Evolutionary conservation across 2,113 vertebrate genomes (phyloP).

Genomic region (Lophotis ruficrista): DNA sequence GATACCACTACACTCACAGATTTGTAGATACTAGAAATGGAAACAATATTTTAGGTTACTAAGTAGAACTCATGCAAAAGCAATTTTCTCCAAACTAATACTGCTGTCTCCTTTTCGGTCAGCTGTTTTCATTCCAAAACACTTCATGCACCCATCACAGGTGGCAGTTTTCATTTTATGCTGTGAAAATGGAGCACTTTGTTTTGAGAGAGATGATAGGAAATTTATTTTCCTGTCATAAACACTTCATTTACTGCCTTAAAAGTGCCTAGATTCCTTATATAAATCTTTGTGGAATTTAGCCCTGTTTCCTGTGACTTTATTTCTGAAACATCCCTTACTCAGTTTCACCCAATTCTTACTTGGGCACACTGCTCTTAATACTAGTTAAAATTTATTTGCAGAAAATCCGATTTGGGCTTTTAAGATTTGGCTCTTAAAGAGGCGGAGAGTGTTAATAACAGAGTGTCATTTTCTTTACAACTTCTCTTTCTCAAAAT

Average conservation of each 20-base stretch:
- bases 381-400: neutral
- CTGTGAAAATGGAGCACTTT: neutral
- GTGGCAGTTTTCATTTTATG: slow-evolving; percentile 1
- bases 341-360: neutral
- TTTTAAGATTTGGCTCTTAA: neutral
- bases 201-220: neutral
- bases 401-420: neutral
- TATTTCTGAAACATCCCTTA: neutral
- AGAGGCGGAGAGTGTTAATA: neutral
- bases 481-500: neutral
- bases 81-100: neutral
- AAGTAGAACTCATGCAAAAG: neutral
- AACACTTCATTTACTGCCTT: slow-evolving; percentile 2
- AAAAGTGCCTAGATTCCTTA: neutral
- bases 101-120: neutral
- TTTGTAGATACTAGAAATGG: neutral
- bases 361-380: neutral
- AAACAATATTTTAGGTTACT: neutral
- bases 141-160: neutral
- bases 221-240: neutral
- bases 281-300: neutral
- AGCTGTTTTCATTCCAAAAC: slow-evolving; percentile 10
- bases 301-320: neutral
- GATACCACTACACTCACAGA: neutral
- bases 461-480: neutral